These are phyloP conservation scores for Latrodectus hesperus DNA, from an alignment of 2,888 invertebrate genomes.

Conservation along the genomic window DNA sequence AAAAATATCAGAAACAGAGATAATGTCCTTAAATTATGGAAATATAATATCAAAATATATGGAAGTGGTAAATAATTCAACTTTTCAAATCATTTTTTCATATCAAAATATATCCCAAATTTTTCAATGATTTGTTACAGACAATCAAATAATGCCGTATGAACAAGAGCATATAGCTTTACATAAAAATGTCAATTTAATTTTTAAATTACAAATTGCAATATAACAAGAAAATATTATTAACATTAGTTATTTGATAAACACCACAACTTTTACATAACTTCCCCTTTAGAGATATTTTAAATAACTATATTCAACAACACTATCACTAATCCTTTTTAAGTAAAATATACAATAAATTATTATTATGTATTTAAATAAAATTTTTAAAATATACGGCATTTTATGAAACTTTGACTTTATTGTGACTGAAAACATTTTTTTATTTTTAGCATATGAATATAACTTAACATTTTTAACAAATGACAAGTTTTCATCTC, in stretches of 20 bases:
- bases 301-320: background rate
- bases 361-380: too few relatives aligned
- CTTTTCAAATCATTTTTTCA: background rate
- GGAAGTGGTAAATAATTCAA: background rate
- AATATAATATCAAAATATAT: background rate
- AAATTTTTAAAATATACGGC: too few relatives aligned
- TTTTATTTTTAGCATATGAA: too few relatives aligned
- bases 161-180: too few relatives aligned
- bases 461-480: too few relatives aligned
- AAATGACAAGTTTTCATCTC: too few relatives aligned
- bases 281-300: background rate
- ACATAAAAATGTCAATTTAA: background rate
- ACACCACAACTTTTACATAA: background rate
- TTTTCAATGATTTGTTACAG: background rate
- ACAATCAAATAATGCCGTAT: background rate
- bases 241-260: background rate
- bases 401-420: too few relatives aligned
- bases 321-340: too few relatives aligned
- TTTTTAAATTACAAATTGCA: background rate
- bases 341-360: too few relatives aligned
- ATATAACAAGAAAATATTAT: background rate
- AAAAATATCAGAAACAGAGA: background rate
- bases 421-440: too few relatives aligned
- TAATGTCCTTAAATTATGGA: background rate
- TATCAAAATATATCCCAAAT: background rate